A percentile compares a stretch with the other conserved stretches of the same genome.
Conservation (phyloP, 1,140 invertebrate species). For the Chironomus tepperi region DNA sequence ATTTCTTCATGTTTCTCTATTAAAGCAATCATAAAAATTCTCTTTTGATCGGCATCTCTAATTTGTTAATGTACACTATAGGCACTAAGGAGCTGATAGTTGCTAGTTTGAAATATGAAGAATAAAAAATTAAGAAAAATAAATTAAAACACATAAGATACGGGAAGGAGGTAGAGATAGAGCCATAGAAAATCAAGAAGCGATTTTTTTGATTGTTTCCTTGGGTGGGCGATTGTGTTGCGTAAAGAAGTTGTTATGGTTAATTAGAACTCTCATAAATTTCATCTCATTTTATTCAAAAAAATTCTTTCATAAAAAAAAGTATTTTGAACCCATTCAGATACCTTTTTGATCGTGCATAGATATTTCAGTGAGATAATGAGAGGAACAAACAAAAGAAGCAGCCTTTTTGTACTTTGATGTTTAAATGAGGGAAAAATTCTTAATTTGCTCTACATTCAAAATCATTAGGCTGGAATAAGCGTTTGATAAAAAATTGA, state of each 20-base stretch:
- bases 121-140: neutral
- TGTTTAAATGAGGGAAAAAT: neutral
- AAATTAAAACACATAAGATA: slow-evolving; percentile 6
- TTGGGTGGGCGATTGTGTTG: neutral
- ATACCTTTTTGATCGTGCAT: neutral
- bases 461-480: too few species aligned
- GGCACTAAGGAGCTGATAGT: neutral
- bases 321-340: neutral
- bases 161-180: too few species aligned
- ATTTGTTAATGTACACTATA: slow-evolving; percentile 1
- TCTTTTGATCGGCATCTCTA: slow-evolving; percentile 12
- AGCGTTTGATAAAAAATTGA: too few species aligned
- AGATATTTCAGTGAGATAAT: neutral
- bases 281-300: neutral
- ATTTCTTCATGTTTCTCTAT: too few species aligned
- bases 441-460: too few species aligned
- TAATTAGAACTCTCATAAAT: slow-evolving; percentile 19
- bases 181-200: neutral
- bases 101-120: neutral
- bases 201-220: slow-evolving; percentile 22
- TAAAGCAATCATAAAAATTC: neutral
- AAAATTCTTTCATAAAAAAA: neutral
- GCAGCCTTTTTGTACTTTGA: slow-evolving; percentile 11
- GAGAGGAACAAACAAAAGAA: neutral
- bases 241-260: slow-evolving; percentile 4